Evolutionary conservation across 2,113 vertebrate species (phyloP).

Genomic region (Lates calcarifer): DNA sequence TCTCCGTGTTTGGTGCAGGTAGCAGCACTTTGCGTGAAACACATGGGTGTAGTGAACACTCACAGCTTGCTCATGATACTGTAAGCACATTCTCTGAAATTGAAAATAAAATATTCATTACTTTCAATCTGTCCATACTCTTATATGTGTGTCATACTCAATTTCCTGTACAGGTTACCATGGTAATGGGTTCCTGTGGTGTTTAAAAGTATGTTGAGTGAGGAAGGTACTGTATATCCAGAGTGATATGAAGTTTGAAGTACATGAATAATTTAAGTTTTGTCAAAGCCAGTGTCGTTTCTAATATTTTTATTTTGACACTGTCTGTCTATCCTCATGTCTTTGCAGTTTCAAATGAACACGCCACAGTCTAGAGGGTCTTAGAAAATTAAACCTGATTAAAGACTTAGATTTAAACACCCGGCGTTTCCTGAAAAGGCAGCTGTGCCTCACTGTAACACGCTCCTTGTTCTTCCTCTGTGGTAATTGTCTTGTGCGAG

Average conservation of each 20-base stretch:
- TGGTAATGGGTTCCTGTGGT: background rate
- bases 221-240: background rate
- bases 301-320: background rate
- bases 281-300: background rate
- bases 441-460: constrained; percentile 21
- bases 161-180: constrained; percentile 3
- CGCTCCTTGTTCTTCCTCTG: constrained; percentile 19
- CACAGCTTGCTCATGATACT: background rate
- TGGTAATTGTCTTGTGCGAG: constrained; percentile 46
- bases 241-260: background rate
- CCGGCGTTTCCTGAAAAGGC: constrained; percentile 16
- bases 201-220: background rate
- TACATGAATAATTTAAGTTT: background rate
- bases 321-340: background rate
- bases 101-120: constrained; percentile 11
- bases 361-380: background rate
- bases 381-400: constrained; percentile 41
- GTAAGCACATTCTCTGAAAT: no score
- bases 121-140: constrained; percentile 6
- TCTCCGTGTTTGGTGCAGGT: background rate
- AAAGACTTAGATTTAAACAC: constrained; percentile 19
- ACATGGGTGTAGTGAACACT: background rate
- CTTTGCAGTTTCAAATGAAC: constrained; percentile 7
- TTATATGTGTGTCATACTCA: background rate
- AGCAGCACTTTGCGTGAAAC: constrained; percentile 1